Evolutionary conservation across 2,113 vertebrate genomes (phyloP).

Genomic region (Lipotes vexillifer): DNA sequence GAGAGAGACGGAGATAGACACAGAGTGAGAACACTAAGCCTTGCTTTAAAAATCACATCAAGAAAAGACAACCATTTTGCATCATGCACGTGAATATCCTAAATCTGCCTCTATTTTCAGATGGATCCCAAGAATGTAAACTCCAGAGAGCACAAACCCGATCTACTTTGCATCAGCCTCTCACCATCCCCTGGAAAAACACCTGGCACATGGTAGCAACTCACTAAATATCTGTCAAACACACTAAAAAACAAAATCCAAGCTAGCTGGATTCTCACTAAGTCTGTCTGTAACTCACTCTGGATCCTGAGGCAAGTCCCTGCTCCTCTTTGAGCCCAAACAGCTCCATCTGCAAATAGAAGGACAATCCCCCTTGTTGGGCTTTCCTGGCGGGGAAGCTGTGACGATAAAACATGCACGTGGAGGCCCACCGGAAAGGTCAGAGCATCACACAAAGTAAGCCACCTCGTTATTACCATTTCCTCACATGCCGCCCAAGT

Average conservation of each 20-base stretch:
- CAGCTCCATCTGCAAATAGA: not conserved
- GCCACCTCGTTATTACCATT: fast-evolving
- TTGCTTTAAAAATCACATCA: slow-evolving; percentile 22
- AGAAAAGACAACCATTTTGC: not conserved
- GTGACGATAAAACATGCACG: not conserved
- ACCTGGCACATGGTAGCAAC: not conserved
- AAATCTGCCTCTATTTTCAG: not conserved
- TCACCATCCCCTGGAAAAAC: not conserved
- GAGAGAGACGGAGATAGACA: not conserved
- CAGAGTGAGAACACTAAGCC: not conserved
- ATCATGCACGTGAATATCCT: not conserved
- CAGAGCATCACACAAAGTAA: not conserved
- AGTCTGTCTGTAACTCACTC: not conserved
- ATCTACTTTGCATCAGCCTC: not conserved
- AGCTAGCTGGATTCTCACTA: not conserved
- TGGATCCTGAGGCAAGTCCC: not conserved
- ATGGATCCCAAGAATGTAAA: not conserved
- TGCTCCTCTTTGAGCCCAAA: not conserved
- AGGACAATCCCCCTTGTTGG: not conserved
- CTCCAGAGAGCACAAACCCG: not conserved
- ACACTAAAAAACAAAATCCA: not conserved
- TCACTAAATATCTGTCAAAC: slow-evolving; percentile 11
- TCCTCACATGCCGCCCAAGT: not conserved
- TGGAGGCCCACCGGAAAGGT: not conserved
- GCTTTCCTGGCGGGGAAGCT: not conserved